Base-by-base conservation (phyloP, 2,113 vertebrate genomes). In the Nothoprocta perdicaria region DNA sequence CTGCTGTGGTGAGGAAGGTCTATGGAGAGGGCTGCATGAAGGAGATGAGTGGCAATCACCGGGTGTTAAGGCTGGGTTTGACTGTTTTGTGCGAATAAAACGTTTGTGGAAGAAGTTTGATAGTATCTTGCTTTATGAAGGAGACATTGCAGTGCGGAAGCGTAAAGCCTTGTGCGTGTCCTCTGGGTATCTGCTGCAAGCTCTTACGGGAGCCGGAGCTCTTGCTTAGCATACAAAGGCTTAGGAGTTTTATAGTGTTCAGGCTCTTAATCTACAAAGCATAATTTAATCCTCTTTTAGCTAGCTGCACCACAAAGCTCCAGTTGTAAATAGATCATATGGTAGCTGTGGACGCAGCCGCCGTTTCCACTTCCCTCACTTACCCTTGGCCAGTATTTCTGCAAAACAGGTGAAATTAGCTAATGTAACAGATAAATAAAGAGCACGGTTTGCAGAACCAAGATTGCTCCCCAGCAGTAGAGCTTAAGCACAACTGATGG, bases 251-350 rank as follows among this genome's bases (percentile, higher is more conserved):
- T 95, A 96, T 91, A 93, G 91, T 93, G 91, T 95, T 96, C 55
- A 73, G 95, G 86, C 90, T 95, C 96, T 96, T 97, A 97, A 98
- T 97, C 97, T 97, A 95, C 93, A 96, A 93, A 96, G 86, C 71
- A 43, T 94, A 95, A 97, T 97, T 96, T 97, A 97, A 97, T 97
- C 96, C 95, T 97, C 95, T 97, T 95, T 93, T 91, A 96, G 95
- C 92, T 94, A 80, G 94, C 97, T 86, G 92, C 86, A 84, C 88
- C 82, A 45, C 35, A 77, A 88, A 95, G 85, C 77, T 89, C 92
- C 83, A 80, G 76, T 10, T 95, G 94, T 96, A 97, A 97, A 97
- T 95, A 97, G 94, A 96, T 93, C 61, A 29, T 86, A 14, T 61
- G 87, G 88, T 86, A 94, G 35, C 77, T 89, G 81, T 5, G 29